phyloP scores from a whole-genome alignment of 2,113 vertebrate genomes.

The Mustelus asterias region DNA sequence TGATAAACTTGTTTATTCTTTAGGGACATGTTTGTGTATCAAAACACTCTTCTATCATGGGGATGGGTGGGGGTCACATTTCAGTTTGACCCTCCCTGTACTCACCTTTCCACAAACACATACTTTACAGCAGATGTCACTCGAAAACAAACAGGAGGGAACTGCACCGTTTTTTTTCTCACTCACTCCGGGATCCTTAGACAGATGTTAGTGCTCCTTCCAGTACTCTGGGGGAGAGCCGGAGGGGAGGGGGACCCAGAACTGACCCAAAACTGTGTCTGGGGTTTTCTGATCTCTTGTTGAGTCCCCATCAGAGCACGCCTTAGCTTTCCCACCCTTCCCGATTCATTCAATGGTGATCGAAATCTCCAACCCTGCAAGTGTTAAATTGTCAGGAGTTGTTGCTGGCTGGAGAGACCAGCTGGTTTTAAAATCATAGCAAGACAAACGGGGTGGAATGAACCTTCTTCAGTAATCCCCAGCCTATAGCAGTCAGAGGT shows the following conservation, averaged over 20 bases:
- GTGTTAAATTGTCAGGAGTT: neutral
- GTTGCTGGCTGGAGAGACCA: neutral
- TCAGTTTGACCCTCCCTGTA: neutral
- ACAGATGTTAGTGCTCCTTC: neutral
- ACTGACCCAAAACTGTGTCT: neutral
- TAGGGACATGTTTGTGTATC: neutral
- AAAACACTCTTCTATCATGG: neutral
- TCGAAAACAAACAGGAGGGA: neutral
- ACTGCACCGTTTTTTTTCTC: neutral
- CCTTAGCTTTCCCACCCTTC: neutral
- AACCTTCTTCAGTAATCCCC: neutral
- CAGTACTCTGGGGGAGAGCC: neutral
- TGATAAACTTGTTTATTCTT: neutral
- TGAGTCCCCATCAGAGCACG: neutral
- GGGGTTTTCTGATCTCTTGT: neutral
- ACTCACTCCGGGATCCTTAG: neutral
- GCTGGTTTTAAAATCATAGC: conserved; percentile 2
- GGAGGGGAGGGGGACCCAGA: too few relatives aligned
- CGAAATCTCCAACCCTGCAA: neutral
- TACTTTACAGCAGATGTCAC: neutral
- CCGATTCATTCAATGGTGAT: neutral
- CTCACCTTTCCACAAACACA: neutral
- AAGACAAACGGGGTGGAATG: neutral
- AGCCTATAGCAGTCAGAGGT: neutral
- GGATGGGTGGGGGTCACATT: neutral